Evolutionary conservation across 23 tunicate genomes (phyloP).

Genomic region (Ciona savignyi): DNA sequence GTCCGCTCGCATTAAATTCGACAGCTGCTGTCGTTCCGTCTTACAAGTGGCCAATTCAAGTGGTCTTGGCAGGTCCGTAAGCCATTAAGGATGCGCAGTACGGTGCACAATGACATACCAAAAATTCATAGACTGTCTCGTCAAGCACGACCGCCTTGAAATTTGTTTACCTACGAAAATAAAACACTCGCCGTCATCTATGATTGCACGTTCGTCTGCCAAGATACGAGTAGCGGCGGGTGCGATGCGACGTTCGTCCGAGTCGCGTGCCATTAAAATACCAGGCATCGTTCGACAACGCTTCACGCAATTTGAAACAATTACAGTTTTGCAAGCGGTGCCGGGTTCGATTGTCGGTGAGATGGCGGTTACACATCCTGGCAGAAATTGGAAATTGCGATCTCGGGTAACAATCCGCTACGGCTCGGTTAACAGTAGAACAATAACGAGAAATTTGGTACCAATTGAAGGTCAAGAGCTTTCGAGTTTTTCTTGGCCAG

Average conservation of each 20-base stretch:
- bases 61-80: background rate
- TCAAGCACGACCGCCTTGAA: background rate
- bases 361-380: background rate
- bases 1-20: background rate
- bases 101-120: background rate
- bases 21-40: background rate
- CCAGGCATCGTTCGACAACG: no score
- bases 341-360: background rate
- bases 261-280: background rate
- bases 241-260: background rate
- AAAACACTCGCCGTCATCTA: background rate
- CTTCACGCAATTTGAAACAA: no score
- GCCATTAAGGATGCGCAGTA: background rate
- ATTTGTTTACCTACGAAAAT: background rate
- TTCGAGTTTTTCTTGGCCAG: background rate
- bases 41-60: background rate
- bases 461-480: background rate
- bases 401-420: background rate
- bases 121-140: background rate
- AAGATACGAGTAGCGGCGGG: background rate
- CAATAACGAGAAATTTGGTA: background rate
- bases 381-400: background rate
- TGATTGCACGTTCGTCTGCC: background rate
- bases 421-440: background rate
- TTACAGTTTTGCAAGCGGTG: no score